Conservation (phyloP, 2,113 vertebrate species). For the Grantiella picta region DNA sequence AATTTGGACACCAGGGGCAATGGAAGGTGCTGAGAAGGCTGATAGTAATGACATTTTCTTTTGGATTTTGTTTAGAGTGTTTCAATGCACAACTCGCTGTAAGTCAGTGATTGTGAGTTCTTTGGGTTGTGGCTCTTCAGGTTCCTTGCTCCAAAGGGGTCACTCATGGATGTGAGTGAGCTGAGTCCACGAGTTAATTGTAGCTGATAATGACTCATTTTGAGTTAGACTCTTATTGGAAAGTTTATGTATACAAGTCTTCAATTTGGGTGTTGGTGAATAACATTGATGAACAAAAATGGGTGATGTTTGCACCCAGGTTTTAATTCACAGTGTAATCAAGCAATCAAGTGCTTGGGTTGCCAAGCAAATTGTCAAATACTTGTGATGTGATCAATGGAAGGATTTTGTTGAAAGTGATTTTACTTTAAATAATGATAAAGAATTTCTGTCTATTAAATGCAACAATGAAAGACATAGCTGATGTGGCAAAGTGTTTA, state of each 20-base stretch:
- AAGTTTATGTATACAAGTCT: background rate
- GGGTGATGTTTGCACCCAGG: background rate
- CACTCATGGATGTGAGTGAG: background rate
- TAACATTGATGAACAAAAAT: background rate
- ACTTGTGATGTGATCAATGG: background rate
- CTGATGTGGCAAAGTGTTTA: background rate
- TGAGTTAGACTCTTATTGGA: background rate
- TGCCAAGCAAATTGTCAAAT: background rate
- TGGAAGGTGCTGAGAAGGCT: constrained; percentile 25
- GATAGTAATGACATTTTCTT: background rate
- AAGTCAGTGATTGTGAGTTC: background rate
- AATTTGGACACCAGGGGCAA: constrained; percentile 18
- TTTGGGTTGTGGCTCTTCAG: background rate
- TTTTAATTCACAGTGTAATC: background rate
- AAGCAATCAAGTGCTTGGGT: background rate
- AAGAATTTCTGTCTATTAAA: background rate
- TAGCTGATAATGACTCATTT: background rate
- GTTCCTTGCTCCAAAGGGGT: background rate
- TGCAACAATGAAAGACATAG: background rate
- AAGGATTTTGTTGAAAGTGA: background rate
- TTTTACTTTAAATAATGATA: background rate
- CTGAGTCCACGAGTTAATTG: background rate
- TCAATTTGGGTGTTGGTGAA: background rate
- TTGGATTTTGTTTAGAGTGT: background rate
- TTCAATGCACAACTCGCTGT: background rate